Base-by-base conservation (phyloP, 2,113 vertebrate genomes). In the Axis porcinus region DNA sequence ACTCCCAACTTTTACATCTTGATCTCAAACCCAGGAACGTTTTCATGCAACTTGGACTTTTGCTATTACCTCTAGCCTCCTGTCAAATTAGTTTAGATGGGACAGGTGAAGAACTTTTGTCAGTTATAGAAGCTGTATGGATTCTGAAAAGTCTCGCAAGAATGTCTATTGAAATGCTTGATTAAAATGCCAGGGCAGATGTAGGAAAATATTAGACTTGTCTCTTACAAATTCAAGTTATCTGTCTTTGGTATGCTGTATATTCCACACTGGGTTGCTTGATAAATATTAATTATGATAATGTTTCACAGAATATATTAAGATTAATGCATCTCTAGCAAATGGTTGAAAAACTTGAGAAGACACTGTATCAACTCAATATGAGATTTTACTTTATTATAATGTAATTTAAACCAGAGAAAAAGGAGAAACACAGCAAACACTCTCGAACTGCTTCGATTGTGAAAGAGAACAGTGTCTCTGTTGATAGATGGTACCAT, bases 261-360 rank as follows among this genome's bases (percentile, higher is more conserved):
- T 86, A n/a, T 93, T 94, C 52, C 55, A 52, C 23, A 57, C 7
- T 74, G 23, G 19, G 0, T 70, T 36, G 30, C 60, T 96, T 94
- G 93, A 89, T 95, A 64, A 96, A 94, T 96, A 90, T 92, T 97
- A 97, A 96, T 96, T 94, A 85, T 92, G 36, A 50, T 94, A 84
- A 79, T 79, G 17, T n/a, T 57, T 78, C 84, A 89, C 5, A 52
- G 36, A 93, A 40, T 90, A 90, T 92, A 87, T 97, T 92, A 97
- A 92, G 74, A 87, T 95, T 91, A 96, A 50, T 90, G 11, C 55
- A 15, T 78, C 17, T 89, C 16, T 81, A 74, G 55, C 12, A 82
- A 96, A 30, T 94, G 0, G 28, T 94, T 50, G 84, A 10, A 50
- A 58, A 94, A 15, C 62, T 91, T 96, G 86, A 95, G 33, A 52